These are phyloP conservation scores for Ceuthmochares aereus DNA, from an alignment of 2,113 vertebrate genomes.

Conservation along the genomic window DNA sequence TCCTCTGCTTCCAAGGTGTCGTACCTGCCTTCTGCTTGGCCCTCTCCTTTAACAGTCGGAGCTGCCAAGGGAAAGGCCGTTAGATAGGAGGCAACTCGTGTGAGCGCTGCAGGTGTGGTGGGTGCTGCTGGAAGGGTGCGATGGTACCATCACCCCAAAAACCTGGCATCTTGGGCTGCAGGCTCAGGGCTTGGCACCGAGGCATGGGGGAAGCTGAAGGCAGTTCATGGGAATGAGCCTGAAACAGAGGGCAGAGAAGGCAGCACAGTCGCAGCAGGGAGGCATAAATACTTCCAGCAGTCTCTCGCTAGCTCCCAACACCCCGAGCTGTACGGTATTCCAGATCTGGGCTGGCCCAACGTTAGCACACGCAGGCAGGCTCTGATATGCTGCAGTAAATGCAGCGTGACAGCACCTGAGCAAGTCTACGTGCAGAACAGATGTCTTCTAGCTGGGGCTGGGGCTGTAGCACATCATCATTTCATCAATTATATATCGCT, in stretches of 20 bases:
- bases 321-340: not conserved
- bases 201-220: not conserved
- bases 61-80: not conserved
- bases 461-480: constrained; percentile 63
- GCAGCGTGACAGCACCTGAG: constrained; percentile 73
- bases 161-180: not conserved
- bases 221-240: not conserved
- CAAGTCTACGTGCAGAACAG: constrained; percentile 69
- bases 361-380: not conserved
- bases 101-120: not conserved
- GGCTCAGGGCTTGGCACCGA: not conserved
- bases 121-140: not conserved
- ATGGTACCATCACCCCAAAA: fast-evolving
- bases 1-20: not conserved
- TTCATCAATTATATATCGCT: constrained; percentile 76
- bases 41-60: fast-evolving
- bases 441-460: constrained; percentile 69
- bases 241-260: not conserved
- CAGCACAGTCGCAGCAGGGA: not conserved
- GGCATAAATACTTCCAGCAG: not conserved
- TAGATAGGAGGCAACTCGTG: fast-evolving
- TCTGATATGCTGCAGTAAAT: constrained; percentile 39
- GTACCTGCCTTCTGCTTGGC: not conserved
- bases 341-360: not conserved
- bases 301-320: not conserved